These are phyloP conservation scores for Apostichopus parvimensis DNA, from an alignment of 35 echinoderm and acorn worm genomes.

Conservation along the genomic window DNA sequence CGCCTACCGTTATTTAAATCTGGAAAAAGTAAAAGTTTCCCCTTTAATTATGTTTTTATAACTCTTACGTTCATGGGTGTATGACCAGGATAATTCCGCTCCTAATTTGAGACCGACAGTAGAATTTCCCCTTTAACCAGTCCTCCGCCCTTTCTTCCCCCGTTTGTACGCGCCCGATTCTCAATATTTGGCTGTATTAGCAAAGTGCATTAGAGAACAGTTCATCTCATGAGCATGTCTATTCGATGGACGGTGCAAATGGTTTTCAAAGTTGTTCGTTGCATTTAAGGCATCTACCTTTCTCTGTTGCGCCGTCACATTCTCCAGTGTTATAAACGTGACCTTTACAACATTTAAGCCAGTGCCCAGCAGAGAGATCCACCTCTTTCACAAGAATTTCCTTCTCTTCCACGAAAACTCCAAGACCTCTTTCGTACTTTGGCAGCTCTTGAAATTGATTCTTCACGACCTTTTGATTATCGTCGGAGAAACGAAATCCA, in stretches of 20 bases:
- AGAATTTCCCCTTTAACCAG: too few relatives aligned
- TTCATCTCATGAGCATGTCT: background rate
- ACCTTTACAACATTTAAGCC: background rate
- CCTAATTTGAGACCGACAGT: too few relatives aligned
- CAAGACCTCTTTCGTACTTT: background rate
- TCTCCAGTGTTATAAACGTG: background rate
- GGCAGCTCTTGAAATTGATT: background rate
- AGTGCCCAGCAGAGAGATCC: constrained; percentile 1
- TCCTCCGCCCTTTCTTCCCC: too few relatives aligned
- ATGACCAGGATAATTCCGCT: too few relatives aligned
- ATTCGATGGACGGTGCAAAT: background rate
- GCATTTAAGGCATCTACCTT: background rate
- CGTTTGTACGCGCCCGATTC: too few relatives aligned
- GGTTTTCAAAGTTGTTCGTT: background rate
- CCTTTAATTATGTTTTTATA: too few relatives aligned
- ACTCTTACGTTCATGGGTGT: too few relatives aligned
- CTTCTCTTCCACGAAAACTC: constrained; percentile 35
- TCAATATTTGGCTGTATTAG: too few relatives aligned
- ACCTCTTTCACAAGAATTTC: constrained; percentile 61
- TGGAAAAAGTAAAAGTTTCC: too few relatives aligned
- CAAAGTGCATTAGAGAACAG: background rate
- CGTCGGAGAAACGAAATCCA: background rate
- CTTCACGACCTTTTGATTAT: background rate
- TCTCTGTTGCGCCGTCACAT: background rate
- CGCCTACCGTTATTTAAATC: too few relatives aligned